A percentile compares a stretch with the other conserved stretches of the same genome.
Conservation (phyloP, 2,797 vertebrate species). For the Spea hammondii region DNA sequence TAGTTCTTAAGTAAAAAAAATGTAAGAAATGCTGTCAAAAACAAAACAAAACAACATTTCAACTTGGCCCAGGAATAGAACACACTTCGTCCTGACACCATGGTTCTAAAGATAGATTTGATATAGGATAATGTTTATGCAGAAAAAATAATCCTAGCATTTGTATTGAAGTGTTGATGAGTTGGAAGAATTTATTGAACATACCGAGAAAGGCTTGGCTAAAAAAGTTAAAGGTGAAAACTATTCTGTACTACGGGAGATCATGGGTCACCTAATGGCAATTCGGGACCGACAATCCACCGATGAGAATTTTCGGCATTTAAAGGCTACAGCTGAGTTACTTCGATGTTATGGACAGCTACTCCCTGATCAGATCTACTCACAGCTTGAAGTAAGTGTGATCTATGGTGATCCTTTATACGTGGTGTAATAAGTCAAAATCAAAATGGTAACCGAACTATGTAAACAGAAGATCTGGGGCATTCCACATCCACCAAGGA, state of each 20-base stretch:
- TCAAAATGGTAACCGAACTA: too few relatives aligned
- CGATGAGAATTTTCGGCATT: constrained; percentile 70
- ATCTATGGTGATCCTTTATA: not conserved
- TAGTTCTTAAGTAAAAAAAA: too few relatives aligned
- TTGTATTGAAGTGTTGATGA: constrained; percentile 65
- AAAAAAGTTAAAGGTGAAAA: constrained; percentile 67
- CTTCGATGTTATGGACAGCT: constrained; percentile 73
- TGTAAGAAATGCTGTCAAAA: too few relatives aligned
- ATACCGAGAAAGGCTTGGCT: constrained; percentile 66
- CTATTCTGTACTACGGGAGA: constrained; percentile 64
- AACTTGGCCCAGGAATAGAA: not conserved
- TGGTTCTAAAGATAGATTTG: too few relatives aligned
- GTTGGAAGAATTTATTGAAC: constrained; percentile 67
- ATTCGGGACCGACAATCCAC: constrained; percentile 67
- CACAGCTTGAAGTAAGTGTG: constrained; percentile 68
- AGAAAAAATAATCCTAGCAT: too few relatives aligned
- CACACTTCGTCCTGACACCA: too few relatives aligned
- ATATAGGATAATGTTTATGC: too few relatives aligned
- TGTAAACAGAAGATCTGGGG: too few relatives aligned
- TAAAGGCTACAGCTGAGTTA: constrained; percentile 72
- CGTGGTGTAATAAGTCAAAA: too few relatives aligned
- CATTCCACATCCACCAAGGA: too few relatives aligned
- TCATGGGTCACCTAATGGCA: constrained; percentile 70
- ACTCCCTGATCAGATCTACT: constrained; percentile 68
- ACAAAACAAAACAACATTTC: not conserved